Percentiles rank a stretch among this genome's conserved stretches.
Evolutionary conservation across 2,797 vertebrate genomes (phyloP).

Genomic region (Chlorospingus flavigularis): DNA sequence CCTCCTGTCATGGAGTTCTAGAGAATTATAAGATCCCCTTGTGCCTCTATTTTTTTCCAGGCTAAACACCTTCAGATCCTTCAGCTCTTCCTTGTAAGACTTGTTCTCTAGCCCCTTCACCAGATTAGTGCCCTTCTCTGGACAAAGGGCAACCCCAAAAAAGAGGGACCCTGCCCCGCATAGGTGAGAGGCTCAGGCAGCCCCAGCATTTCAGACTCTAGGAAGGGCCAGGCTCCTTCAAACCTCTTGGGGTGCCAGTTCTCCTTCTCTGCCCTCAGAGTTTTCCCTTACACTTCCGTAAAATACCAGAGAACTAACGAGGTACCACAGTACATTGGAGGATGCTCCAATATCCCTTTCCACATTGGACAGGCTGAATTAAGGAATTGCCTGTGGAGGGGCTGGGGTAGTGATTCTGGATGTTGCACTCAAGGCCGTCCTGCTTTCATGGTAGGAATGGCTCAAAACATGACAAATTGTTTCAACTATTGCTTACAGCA

Average conservation of each 20-base stretch:
- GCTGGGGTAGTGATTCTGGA: accelerated
- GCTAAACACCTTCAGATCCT: neutral
- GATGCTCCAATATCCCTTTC: neutral
- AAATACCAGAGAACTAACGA: neutral
- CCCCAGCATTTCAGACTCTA: neutral
- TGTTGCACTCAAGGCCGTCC: accelerated
- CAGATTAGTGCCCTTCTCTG: neutral
- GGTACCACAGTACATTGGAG: neutral
- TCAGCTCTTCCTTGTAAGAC: neutral
- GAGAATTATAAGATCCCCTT: accelerated
- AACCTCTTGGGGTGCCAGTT: neutral
- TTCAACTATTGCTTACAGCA: neutral
- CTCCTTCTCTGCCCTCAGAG: accelerated
- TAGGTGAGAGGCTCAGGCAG: accelerated
- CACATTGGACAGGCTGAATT: accelerated
- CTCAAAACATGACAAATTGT: neutral
- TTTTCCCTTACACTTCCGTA: accelerated
- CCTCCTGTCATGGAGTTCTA: neutral
- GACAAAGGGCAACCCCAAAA: neutral
- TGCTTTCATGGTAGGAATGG: neutral
- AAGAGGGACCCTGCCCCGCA: accelerated
- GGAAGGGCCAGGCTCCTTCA: neutral
- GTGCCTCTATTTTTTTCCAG: neutral
- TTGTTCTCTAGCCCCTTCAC: neutral
- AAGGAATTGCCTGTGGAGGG: accelerated